Percentiles rank a stretch among this genome's conserved stretches.
Conservation (phyloP, 2,888 invertebrate species). For the Orthonychiurus folsomi region DNA sequence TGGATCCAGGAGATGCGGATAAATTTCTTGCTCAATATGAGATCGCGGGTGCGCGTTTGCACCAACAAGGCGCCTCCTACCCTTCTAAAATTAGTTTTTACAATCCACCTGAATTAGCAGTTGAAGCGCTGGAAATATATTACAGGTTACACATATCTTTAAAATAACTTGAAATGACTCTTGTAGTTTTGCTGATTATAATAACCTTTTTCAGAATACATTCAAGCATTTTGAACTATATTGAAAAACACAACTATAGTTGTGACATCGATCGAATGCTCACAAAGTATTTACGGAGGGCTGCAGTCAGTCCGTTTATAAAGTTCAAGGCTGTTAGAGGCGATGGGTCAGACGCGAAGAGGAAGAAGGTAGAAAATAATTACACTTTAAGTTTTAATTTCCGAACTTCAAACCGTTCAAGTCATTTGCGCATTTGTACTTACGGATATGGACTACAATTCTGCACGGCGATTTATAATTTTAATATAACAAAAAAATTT, state of each 20-base stretch:
- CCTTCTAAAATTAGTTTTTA: constrained; percentile 78
- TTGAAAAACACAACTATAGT: constrained; percentile 59
- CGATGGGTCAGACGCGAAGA: constrained; percentile 22
- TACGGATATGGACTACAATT: neutral
- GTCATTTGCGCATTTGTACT: neutral
- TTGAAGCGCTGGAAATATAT: constrained; percentile 71
- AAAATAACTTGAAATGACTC: constrained; percentile 10
- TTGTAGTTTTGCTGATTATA: neutral
- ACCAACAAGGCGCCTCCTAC: constrained; percentile 71
- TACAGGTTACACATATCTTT: too few relatives aligned
- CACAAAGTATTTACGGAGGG: constrained; percentile 42
- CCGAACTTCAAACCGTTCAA: too few relatives aligned
- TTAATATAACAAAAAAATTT: neutral
- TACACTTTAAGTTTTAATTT: neutral
- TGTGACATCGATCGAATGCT: constrained; percentile 39
- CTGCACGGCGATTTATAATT: too few relatives aligned
- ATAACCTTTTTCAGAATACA: too few relatives aligned
- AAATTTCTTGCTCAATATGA: constrained; percentile 69
- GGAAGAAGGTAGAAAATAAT: constrained; percentile 11
- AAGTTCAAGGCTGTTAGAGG: constrained; percentile 25
- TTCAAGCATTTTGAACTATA: constrained; percentile 76
- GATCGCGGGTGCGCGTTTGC: constrained; percentile 64
- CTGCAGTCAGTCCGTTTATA: constrained; percentile 40
- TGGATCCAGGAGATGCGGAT: constrained; percentile 58
- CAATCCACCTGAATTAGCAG: constrained; percentile 68